Base-by-base conservation (phyloP, 2,888 invertebrate species). In the Biston stratarius region DNA sequence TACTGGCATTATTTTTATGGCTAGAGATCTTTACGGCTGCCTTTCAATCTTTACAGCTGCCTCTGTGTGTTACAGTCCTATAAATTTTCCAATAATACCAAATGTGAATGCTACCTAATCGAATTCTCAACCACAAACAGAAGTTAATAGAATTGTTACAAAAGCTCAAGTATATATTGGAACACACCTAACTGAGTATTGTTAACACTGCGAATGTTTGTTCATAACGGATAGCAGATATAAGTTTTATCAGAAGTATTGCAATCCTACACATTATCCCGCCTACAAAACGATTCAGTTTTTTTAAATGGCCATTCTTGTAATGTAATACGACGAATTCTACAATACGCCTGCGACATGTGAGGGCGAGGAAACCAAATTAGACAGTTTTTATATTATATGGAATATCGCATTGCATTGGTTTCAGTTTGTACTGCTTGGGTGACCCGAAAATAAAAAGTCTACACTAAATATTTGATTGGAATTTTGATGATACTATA, bases 11-110 rank as follows among this genome's bases (percentile, higher is more conserved):
- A 10, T 15, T 53, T 53, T 55, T 33, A 55, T 33, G 24, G 12
- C 55, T 42, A 42, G 40, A 55, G 9, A 42, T 55, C 52, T 44
- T 55, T 42, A 55, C n/a, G 42, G 24, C 53, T 10, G 15, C 15
- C 42, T n/a, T 33, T 42, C 55, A 44, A 6, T 15, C 6, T 38
- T 38, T 38, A 6, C 38, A 40, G 11, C 15, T 40, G 36, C n/a
- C 14, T 38, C 38, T 38, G 38, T 38, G 9, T 38, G 11, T 38
- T 40, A 11, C 53, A 33, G 42, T 11, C 12, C n/a, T 40, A 53
- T 44, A 40, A 40, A 42, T 33, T 55, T 55, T 24, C 38, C 51
- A 51, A 36, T 15, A 53, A 38, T 38, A 52, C 36, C n/a, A 38
- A 38, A 42, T 8, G 11, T 40, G 11, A 53, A 38, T 38, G 15